A percentile compares a stretch with the other conserved stretches of the same genome.
These are phyloP conservation scores for Liopterus haemorrhoidalis DNA, from an alignment of 2,888 invertebrate genomes.

Conservation along the genomic window DNA sequence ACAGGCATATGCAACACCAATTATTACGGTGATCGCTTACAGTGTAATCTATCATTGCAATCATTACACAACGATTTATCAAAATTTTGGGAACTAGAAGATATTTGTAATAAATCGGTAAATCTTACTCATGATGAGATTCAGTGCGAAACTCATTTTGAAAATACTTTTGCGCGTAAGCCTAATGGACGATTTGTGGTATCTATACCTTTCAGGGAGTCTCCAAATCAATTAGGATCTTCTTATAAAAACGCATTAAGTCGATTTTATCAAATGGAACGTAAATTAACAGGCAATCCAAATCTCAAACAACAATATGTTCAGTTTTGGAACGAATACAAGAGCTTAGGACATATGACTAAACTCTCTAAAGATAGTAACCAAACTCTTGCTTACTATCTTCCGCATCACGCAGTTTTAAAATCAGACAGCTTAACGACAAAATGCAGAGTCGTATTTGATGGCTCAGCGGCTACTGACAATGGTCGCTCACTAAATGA, in stretches of 20 bases:
- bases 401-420: slow-evolving; percentile 26
- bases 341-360: slow-evolving; percentile 14
- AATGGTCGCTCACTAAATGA: slow-evolving; percentile 30
- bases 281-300: slow-evolving; percentile 12
- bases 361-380: not conserved
- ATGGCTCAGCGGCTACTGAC: slow-evolving; percentile 21
- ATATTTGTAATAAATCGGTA: not conserved
- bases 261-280: slow-evolving; percentile 15
- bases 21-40: too few species aligned
- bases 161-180: slow-evolving; percentile 1
- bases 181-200: slow-evolving; percentile 14
- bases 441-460: slow-evolving; percentile 26
- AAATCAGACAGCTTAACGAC: slow-evolving; percentile 23
- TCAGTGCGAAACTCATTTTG: slow-evolving; percentile 14
- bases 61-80: slow-evolving; percentile 1
- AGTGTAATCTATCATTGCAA: slow-evolving; percentile 1
- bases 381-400: slow-evolving; percentile 9
- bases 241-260: slow-evolving; percentile 13
- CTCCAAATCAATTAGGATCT: slow-evolving; percentile 6
- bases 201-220: slow-evolving; percentile 14
- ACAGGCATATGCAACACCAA: slow-evolving; percentile 10
- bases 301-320: slow-evolving; percentile 8
- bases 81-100: slow-evolving; percentile 14
- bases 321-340: slow-evolving; percentile 14
- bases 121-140: slow-evolving; percentile 7